phyloP scores from a whole-genome alignment of 2,113 vertebrate genomes.

The Hyla sarda region DNA sequence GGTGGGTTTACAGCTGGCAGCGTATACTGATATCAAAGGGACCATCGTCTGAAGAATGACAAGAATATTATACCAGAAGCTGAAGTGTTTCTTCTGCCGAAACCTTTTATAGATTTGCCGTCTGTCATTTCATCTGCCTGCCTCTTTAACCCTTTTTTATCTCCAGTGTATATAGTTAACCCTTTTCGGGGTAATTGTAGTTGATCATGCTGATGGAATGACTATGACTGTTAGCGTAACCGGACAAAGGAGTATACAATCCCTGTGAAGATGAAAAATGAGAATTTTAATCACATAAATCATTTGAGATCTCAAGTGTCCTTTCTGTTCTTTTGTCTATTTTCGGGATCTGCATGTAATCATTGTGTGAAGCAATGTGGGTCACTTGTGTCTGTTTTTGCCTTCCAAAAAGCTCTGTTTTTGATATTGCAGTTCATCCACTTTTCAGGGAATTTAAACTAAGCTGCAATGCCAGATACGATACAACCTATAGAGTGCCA shows the following conservation, averaged over 20 bases:
- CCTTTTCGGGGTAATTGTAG: background rate
- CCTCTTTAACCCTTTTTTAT: background rate
- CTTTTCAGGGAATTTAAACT: too few species aligned
- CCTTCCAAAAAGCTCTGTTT: too few species aligned
- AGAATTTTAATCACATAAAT: constrained; percentile 10
- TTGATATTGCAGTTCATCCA: too few species aligned
- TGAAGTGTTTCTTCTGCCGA: background rate
- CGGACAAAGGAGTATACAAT: background rate
- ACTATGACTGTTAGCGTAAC: background rate
- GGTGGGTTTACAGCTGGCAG: background rate
- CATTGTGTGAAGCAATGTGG: background rate
- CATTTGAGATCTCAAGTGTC: background rate
- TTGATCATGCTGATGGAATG: background rate
- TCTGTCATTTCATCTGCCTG: constrained; percentile 5
- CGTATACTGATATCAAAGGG: background rate
- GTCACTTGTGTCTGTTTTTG: too few species aligned
- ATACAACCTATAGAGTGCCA: too few species aligned
- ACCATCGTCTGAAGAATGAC: background rate
- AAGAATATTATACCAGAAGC: background rate
- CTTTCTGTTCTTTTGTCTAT: background rate
- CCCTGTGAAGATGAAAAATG: background rate
- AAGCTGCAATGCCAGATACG: too few species aligned
- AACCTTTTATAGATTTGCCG: background rate
- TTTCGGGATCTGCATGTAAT: background rate
- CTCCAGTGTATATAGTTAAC: background rate